phyloP scores from a whole-genome alignment of 2,888 invertebrate genomes.

The Hirtodrosophila duncani region DNA sequence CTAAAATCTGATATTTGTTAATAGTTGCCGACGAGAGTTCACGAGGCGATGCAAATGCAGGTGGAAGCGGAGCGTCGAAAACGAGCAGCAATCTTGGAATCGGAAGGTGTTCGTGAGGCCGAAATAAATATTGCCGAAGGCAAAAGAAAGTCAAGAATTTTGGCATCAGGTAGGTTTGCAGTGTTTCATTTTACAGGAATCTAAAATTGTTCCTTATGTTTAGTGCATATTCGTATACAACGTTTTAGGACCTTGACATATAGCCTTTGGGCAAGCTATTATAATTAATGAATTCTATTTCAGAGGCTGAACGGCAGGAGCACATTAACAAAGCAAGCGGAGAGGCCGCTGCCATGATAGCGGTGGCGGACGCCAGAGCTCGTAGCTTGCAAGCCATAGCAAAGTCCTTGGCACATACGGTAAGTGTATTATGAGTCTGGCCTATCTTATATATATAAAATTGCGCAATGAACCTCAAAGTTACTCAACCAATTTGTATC shows the following conservation, averaged over 20 bases:
- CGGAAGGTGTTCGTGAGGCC: conserved; percentile 93
- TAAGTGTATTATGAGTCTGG: too few species aligned
- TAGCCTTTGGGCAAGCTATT: too few species aligned
- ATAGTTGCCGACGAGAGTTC: conserved; percentile 93
- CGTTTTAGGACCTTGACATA: too few species aligned
- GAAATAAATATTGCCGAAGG: conserved; percentile 99
- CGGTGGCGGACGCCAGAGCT: conserved; percentile 94
- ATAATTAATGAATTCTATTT: conserved; percentile 6
- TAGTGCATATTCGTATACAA: neutral
- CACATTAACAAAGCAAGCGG: conserved; percentile 96
- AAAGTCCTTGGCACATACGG: conserved; percentile 78
- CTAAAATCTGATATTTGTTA: conserved; percentile 18
- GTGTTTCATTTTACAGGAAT: neutral
- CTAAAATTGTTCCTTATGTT: neutral
- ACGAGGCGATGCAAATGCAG: conserved; percentile 99
- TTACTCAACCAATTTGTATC: too few species aligned
- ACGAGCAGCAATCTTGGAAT: conserved; percentile 96
- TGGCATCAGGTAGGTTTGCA: conserved; percentile 86
- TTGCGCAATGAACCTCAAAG: too few species aligned
- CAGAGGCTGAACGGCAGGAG: conserved; percentile 95
- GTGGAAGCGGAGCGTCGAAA: conserved; percentile 99
- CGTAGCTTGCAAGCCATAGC: conserved; percentile 89
- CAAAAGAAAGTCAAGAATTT: conserved; percentile 91
- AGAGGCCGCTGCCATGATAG: conserved; percentile 93
- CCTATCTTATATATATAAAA: too few species aligned